Conservation (phyloP, 2,797 vertebrate genomes). For the Gephyroberyx darwinii region DNA sequence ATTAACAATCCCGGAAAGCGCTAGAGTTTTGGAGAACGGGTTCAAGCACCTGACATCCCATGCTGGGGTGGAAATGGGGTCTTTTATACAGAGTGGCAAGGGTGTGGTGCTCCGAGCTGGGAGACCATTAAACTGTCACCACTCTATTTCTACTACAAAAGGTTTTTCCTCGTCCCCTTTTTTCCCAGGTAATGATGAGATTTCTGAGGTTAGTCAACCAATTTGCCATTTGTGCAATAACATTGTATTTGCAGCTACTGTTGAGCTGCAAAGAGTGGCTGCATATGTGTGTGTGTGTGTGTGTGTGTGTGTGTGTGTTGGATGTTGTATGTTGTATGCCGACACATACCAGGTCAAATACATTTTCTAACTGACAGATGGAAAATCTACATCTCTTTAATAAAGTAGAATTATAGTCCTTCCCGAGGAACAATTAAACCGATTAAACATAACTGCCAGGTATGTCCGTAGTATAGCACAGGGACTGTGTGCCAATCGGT, state of each 20-base stretch:
- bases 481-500: conserved; percentile 64
- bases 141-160: conserved; percentile 71
- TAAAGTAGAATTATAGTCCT: conserved; percentile 69
- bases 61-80: conserved; percentile 56
- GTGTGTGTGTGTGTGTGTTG: background rate
- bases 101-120: conserved; percentile 71
- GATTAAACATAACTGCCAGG: conserved; percentile 74
- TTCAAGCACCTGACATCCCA: conserved; percentile 75
- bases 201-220: conserved; percentile 59
- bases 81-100: conserved; percentile 73
- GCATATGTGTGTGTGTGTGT: conserved; percentile 30
- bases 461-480: conserved; percentile 52
- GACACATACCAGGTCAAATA: conserved; percentile 12
- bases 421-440: conserved; percentile 64
- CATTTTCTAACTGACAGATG: conserved; percentile 26
- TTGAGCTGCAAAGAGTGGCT: conserved; percentile 28
- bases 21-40: conserved; percentile 52
- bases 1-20: conserved; percentile 63
- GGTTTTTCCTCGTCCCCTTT: conserved; percentile 51
- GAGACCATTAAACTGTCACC: conserved; percentile 81
- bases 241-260: conserved; percentile 64
- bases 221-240: conserved; percentile 54
- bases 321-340: background rate
- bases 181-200: conserved; percentile 65
- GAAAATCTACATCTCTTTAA: conserved; percentile 57